These are phyloP conservation scores for Octonoba sinensis DNA, from an alignment of 2,888 invertebrate genomes.

Conservation along the genomic window DNA sequence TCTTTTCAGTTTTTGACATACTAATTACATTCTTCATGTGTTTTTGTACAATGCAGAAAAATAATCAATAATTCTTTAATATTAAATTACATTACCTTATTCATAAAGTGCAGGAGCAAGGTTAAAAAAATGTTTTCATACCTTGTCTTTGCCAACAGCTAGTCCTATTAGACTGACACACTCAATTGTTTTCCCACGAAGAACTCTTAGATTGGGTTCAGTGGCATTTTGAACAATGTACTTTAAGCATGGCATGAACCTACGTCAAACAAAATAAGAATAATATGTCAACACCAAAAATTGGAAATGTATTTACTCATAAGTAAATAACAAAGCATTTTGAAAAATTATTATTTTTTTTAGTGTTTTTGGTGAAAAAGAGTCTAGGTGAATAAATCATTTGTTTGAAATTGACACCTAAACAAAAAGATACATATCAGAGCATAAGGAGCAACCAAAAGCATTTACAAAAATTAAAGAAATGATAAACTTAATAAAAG, in stretches of 20 bases:
- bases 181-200: conserved; percentile 98
- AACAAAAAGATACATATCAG: too few relatives aligned
- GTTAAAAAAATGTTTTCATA: conserved; percentile 28
- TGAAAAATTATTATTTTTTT: too few relatives aligned
- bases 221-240: conserved; percentile 96
- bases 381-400: too few relatives aligned
- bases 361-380: too few relatives aligned
- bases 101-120: neutral
- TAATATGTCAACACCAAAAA: neutral
- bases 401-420: too few relatives aligned
- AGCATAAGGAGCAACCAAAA: too few relatives aligned
- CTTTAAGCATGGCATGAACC: conserved; percentile 92
- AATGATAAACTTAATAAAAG: too few relatives aligned
- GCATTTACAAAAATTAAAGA: too few relatives aligned
- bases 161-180: conserved; percentile 96
- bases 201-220: conserved; percentile 83
- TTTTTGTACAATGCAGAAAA: neutral
- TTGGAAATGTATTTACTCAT: neutral
- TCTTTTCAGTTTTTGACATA: too few relatives aligned
- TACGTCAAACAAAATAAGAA: conserved; percentile 66
- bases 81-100: too few relatives aligned
- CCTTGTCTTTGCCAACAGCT: conserved; percentile 74
- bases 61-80: neutral
- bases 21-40: too few relatives aligned
- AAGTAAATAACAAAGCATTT: neutral